Percentiles rank a stretch among this genome's conserved stretches.
phyloP scores from a whole-genome alignment of 2,888 invertebrate genomes.

The Hoplodrina blanda region DNA sequence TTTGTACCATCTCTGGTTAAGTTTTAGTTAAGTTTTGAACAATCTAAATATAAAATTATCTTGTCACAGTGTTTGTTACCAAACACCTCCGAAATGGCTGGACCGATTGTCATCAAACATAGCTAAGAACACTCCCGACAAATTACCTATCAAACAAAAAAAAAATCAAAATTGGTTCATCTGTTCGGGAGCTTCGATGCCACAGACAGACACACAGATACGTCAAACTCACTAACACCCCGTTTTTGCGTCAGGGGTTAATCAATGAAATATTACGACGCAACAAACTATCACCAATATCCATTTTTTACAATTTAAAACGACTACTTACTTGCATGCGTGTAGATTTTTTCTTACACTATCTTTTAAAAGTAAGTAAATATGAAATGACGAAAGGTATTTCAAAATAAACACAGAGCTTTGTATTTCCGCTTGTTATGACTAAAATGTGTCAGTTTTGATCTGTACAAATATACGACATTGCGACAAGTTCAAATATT shows the following conservation, averaged over 20 bases:
- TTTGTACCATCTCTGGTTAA: not conserved
- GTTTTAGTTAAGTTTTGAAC: not conserved
- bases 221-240: too few species aligned
- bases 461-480: slow-evolving; percentile 24
- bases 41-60: too few species aligned
- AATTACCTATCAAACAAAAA: too few species aligned
- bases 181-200: too few species aligned
- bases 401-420: slow-evolving; percentile 21
- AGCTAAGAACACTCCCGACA: too few species aligned
- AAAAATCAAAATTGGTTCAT: too few species aligned
- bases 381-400: slow-evolving; percentile 1
- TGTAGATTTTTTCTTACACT: not conserved
- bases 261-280: too few species aligned
- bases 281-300: not conserved
- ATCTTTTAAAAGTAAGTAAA: slow-evolving; percentile 16
- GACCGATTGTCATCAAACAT: too few species aligned
- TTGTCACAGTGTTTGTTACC: too few species aligned
- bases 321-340: not conserved
- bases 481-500: slow-evolving; percentile 19
- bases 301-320: not conserved
- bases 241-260: too few species aligned
- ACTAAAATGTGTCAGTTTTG: slow-evolving; percentile 38
- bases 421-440: not conserved
- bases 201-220: too few species aligned
- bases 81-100: too few species aligned